These are phyloP conservation scores for Tachysurus vachellii DNA, from an alignment of 2,113 vertebrate genomes.

Conservation along the genomic window DNA sequence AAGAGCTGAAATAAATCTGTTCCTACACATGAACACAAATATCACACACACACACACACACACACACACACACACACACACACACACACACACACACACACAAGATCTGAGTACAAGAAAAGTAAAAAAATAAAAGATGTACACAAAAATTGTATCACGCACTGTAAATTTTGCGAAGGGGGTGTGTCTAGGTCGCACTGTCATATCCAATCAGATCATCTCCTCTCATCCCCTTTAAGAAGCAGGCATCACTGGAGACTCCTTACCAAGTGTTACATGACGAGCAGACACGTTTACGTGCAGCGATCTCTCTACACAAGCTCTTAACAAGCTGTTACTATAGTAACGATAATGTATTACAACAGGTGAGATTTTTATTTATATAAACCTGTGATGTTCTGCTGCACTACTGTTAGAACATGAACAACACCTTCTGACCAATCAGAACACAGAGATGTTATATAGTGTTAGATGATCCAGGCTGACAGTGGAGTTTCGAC, in stretches of 20 bases:
- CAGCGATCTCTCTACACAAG: neutral
- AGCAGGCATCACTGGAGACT: neutral
- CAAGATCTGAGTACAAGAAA: neutral
- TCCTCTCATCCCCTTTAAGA: neutral
- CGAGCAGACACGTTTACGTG: neutral
- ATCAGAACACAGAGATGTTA: neutral
- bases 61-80: conserved; percentile 2
- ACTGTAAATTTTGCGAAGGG: too few species aligned
- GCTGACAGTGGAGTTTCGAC: neutral
- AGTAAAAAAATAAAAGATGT: neutral
- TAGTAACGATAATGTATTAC: neutral
- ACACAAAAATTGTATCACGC: neutral
- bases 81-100: neutral
- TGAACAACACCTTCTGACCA: neutral
- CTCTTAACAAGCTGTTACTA: neutral
- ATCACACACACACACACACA: neutral
- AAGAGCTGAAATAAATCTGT: neutral
- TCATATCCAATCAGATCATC: neutral
- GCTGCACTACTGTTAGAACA: neutral
- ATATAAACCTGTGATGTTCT: neutral
- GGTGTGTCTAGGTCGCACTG: neutral
- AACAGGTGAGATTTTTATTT: neutral
- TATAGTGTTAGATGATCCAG: neutral
- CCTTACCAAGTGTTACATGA: neutral
- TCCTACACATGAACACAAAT: neutral